A percentile compares a stretch with the other conserved stretches of the same genome.
Evolutionary conservation across 2,888 invertebrate species (phyloP).

Genomic region (Yponomeuta cagnagella): DNA sequence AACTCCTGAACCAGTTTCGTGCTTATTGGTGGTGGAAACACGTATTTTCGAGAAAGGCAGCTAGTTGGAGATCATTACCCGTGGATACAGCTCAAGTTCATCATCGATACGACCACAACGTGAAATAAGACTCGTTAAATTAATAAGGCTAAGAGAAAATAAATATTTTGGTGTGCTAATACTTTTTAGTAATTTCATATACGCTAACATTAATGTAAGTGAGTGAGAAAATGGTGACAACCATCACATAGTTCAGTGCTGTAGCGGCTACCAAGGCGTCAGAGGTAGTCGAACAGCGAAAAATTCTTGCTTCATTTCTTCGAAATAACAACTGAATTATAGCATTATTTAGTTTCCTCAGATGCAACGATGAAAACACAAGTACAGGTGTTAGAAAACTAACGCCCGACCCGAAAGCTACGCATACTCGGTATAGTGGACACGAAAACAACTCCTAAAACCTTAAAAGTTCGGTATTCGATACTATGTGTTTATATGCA

Average conservation of each 20-base stretch:
- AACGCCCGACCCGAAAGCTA: no score
- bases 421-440: no score
- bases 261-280: conserved; percentile 11
- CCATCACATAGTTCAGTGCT: conserved; percentile 9
- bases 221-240: conserved; percentile 2
- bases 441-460: no score
- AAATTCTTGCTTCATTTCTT: conserved; percentile 12
- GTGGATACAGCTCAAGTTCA: conserved; percentile 1
- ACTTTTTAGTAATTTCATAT: conserved; percentile 43
- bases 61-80: conserved; percentile 10
- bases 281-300: conserved; percentile 15
- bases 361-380: background rate
- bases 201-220: conserved; percentile 14
- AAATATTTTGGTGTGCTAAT: conserved; percentile 62
- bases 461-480: no score
- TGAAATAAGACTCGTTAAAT: conserved; percentile 19
- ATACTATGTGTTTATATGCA: no score
- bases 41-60: background rate
- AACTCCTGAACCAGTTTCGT: background rate
- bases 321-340: conserved; percentile 7
- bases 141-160: conserved; percentile 44
- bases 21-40: background rate
- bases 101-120: background rate
- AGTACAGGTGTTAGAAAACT: background rate
- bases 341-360: conserved; percentile 6